Percentiles rank a stretch among this genome's conserved stretches.
These are phyloP conservation scores for Calameuta idolon DNA, from an alignment of 2,888 invertebrate genomes.

Conservation along the genomic window DNA sequence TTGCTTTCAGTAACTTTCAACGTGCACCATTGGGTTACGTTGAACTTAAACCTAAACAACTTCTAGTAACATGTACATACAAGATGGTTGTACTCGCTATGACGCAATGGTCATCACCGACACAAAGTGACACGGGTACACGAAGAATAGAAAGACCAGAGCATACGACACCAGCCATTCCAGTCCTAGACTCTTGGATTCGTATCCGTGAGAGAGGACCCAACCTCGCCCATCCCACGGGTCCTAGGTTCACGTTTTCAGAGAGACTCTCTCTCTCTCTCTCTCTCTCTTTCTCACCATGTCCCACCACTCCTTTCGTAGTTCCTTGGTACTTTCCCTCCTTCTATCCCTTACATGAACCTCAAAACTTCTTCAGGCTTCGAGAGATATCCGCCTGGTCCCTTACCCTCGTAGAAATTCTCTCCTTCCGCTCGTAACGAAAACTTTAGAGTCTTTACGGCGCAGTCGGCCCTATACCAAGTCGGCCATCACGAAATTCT, in stretches of 20 bases:
- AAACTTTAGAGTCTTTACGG: constrained; percentile 6
- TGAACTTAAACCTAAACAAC: not conserved
- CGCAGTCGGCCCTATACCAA: no score
- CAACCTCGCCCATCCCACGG: constrained; percentile 44
- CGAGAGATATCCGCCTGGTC: constrained; percentile 14
- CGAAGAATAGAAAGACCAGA: not conserved
- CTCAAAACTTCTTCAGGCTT: no score
- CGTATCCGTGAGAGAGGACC: constrained; percentile 49
- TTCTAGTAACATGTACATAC: not conserved
- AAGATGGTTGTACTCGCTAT: not conserved
- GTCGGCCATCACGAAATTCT: no score
- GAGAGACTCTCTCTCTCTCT: constrained; percentile 4
- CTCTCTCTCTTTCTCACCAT: not conserved
- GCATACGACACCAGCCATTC: constrained; percentile 13
- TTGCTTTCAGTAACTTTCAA: not conserved
- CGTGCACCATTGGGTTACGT: not conserved
- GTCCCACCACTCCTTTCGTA: constrained; percentile 14
- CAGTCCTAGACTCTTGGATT: constrained; percentile 55
- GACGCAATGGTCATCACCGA: not conserved
- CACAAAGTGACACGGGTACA: not conserved
- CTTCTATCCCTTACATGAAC: constrained; percentile 20
- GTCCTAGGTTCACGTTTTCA: constrained; percentile 24
- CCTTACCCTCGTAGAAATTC: constrained; percentile 3
- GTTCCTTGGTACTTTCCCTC: constrained; percentile 16
- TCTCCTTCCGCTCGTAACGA: constrained; percentile 11